phyloP scores from a whole-genome alignment of 35 echinoderm and acorn worm genomes.

The Acanthaster planci region DNA sequence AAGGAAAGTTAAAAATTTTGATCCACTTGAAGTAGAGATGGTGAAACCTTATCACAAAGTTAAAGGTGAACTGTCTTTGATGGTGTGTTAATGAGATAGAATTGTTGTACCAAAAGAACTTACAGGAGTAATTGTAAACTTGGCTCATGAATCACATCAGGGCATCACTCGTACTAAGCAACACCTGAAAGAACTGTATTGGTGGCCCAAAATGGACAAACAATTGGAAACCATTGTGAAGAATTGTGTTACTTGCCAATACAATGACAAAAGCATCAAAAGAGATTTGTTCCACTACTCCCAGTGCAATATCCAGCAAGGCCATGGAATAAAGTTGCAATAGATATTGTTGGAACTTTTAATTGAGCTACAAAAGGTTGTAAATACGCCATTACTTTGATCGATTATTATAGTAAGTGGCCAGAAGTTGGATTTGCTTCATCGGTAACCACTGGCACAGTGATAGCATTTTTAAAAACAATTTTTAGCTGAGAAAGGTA shows the following conservation, averaged over 20 bases:
- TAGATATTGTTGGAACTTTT: slow-evolving; percentile 57
- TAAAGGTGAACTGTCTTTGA: too few relatives aligned
- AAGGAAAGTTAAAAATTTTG: too few relatives aligned
- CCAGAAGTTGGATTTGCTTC: too few relatives aligned
- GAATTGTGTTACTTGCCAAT: slow-evolving; percentile 29
- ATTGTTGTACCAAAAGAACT: slow-evolving; percentile 17
- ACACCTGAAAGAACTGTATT: slow-evolving; percentile 26
- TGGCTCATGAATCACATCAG: slow-evolving; percentile 41
- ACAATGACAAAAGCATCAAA: slow-evolving; percentile 42
- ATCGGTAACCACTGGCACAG: slow-evolving; percentile 38
- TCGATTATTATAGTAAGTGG: slow-evolving; percentile 56
- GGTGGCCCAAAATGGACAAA: slow-evolving; percentile 52
- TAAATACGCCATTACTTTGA: slow-evolving; percentile 51
- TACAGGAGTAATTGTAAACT: neutral
- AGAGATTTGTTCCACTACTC: neutral
- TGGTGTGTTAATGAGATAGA: too few relatives aligned
- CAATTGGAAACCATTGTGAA: slow-evolving; percentile 41
- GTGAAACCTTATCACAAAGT: too few relatives aligned
- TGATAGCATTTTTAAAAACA: slow-evolving; percentile 38
- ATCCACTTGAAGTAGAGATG: too few relatives aligned
- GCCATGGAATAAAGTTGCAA: slow-evolving; percentile 51
- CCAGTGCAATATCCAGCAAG: slow-evolving; percentile 30
- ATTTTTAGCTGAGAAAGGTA: slow-evolving; percentile 52
- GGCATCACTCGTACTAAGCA: slow-evolving; percentile 52
- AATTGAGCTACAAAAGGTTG: neutral